Evolutionary conservation across 2,113 vertebrate species (phyloP), one percentile per base, ranked within the genome.

Genomic region (Mirounga angustirostris): DNA sequence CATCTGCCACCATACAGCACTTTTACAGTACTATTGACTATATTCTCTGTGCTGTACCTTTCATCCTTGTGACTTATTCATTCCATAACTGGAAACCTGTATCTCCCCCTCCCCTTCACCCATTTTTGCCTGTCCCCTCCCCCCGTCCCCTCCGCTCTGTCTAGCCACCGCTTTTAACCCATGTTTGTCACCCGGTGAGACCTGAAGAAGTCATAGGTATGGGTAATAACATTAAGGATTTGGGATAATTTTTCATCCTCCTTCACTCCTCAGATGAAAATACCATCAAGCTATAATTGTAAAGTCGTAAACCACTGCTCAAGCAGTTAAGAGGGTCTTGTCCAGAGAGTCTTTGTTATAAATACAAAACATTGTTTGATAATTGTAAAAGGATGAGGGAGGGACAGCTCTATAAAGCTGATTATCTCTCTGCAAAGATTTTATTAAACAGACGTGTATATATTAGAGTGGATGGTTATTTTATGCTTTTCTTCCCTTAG

Each of bases 401-500:
- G 65, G 46, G 36, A 19, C 4, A 74, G 12, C 30, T 82, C 2
- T 52, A 0, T 93, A 7, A 83, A 10, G 16, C 7, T 61, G 8
- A 11, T 80, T 46, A 4, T n/a, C 1, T 69, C 12, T 83, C 12
- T 78, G 65, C 22, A 67, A 43, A 63, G 10, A 63, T 93, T 91
- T 94, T 92, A 36, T 74, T 65, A 74, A 52, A 52, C 16, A 79
- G 11, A 63, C 4, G 1, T n/a, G 9, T 19, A 19, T 40, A 73
- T 26, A 69, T 13, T 79, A 46, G 7, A 11, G 12, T 50, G 7
- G 36, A 19, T 59, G 24, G 7, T 67, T 81, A 65, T 40, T 83
- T 93, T 78, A 40, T 85, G 22, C 28, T 95, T 92, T 8, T 81
- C 78, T 91, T 91, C n/a, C 86, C 74, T 93, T 88, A 98, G 99